These are phyloP conservation scores for Limanda limanda DNA, from an alignment of 2,113 vertebrate species.

Conservation along the genomic window DNA sequence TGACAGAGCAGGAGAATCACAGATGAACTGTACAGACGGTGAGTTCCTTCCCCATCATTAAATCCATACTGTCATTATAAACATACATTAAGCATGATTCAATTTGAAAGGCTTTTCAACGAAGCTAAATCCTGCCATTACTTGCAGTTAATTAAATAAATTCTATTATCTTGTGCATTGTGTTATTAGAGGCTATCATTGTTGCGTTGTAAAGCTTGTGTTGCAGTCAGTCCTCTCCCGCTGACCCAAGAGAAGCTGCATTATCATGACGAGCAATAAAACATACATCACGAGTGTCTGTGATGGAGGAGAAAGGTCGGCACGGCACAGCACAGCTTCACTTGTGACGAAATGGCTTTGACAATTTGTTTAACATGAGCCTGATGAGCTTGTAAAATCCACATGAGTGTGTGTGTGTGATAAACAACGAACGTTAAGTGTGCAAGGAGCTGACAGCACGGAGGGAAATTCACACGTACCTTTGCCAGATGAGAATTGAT, in stretches of 20 bases:
- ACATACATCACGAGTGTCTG: background rate
- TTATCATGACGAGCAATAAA: constrained; percentile 15
- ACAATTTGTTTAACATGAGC: background rate
- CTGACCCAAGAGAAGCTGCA: constrained; percentile 27
- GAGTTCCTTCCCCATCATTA: constrained; percentile 3
- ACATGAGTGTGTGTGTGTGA: background rate
- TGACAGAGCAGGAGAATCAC: background rate
- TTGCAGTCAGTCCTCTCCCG: constrained; percentile 11
- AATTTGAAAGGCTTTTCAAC: background rate
- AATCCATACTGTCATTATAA: background rate
- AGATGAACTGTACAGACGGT: background rate
- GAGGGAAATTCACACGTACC: constrained; percentile 81
- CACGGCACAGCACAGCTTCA: background rate
- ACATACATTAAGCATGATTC: no score
- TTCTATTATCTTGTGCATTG: constrained; percentile 15
- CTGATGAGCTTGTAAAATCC: background rate
- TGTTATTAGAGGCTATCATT: constrained; percentile 32
- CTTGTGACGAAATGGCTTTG: constrained; percentile 5
- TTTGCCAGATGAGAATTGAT: constrained; percentile 98
- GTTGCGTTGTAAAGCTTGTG: constrained; percentile 18
- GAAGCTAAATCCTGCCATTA: constrained; percentile 7
- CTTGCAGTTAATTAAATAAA: constrained; percentile 23
- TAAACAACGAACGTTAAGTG: background rate
- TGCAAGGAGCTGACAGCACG: background rate
- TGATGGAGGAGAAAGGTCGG: constrained; percentile 16